phyloP scores from a whole-genome alignment of 2,888 invertebrate genomes.

The Megalurothrips usitatus region DNA sequence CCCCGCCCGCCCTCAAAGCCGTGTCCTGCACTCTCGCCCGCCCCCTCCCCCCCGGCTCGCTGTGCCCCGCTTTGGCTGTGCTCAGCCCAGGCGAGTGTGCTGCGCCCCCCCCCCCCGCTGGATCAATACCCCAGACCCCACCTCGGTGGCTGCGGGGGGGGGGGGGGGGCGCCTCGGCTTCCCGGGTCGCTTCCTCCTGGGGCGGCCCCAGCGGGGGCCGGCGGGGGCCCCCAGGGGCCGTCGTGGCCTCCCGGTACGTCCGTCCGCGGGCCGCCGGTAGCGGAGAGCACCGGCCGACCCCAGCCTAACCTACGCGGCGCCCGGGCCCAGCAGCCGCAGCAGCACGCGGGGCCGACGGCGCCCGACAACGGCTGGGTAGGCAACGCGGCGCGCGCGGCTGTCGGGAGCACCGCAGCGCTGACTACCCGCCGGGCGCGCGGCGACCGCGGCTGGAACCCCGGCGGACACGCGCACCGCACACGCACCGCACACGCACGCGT shows the following conservation, averaged over 20 bases:
- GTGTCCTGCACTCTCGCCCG: constrained; percentile 36
- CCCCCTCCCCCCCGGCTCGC: constrained; percentile 33
- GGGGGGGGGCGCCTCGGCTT: background rate
- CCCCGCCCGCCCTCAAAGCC: constrained; percentile 45
- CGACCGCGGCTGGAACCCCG: background rate
- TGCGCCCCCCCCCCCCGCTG: constrained; percentile 40
- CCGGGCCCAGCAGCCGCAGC: background rate
- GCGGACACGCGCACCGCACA: background rate
- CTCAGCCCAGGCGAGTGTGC: background rate
- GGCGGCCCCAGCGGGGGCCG: background rate
- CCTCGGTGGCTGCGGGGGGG: constrained; percentile 19
- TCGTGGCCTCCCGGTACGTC: background rate
- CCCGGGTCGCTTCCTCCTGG: background rate
- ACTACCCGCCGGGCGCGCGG: background rate
- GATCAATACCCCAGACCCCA: constrained; percentile 43
- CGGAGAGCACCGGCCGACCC: too few species aligned
- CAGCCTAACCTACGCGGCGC: background rate
- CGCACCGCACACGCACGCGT: background rate
- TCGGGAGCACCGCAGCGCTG: background rate
- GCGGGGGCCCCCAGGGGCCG: background rate
- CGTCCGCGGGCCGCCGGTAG: background rate
- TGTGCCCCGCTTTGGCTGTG: background rate
- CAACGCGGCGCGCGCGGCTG: background rate
- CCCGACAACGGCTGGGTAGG: background rate
- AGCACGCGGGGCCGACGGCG: background rate